A percentile compares a stretch with the other conserved stretches of the same genome.
These are phyloP conservation scores for Ceratina japonica DNA, from an alignment of 1,140 invertebrate genomes.

Conservation along the genomic window DNA sequence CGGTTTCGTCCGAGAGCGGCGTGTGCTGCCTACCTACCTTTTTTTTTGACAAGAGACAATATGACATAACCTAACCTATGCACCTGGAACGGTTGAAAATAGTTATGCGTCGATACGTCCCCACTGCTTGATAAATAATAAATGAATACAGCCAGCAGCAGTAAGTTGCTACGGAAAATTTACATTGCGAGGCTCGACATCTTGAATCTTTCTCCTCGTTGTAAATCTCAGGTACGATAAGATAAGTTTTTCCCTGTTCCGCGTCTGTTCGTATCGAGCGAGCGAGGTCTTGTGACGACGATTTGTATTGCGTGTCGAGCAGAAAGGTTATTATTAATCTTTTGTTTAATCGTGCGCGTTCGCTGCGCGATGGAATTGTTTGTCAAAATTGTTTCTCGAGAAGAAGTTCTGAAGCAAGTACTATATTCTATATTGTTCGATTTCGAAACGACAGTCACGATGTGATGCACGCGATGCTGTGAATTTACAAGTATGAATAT, in stretches of 20 bases:
- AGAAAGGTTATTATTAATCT: slow-evolving; percentile 9
- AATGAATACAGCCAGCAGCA: slow-evolving; percentile 66
- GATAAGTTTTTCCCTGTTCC: slow-evolving; percentile 2
- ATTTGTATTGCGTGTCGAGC: background rate
- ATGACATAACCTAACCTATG: slow-evolving; percentile 48
- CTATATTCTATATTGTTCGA: background rate
- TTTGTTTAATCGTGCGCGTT: background rate
- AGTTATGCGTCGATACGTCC: slow-evolving; percentile 29
- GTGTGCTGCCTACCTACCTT: background rate
- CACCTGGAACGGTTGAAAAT: slow-evolving; percentile 3
- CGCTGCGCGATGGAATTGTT: background rate
- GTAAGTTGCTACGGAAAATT: slow-evolving; percentile 65
- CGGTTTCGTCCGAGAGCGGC: too few species aligned
- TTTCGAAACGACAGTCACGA: background rate
- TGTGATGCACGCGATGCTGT: background rate
- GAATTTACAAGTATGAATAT: too few species aligned
- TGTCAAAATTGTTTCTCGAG: background rate
- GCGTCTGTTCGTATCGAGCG: background rate
- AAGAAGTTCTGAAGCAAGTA: background rate
- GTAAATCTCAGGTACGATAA: slow-evolving; percentile 65
- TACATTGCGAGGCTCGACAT: slow-evolving; percentile 64
- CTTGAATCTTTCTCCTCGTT: slow-evolving; percentile 51
- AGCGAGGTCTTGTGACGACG: too few species aligned
- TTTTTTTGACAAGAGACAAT: slow-evolving; percentile 34
- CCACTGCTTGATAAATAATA: slow-evolving; percentile 62